Evolutionary conservation across 2,113 vertebrate species (phyloP), one percentile per base, ranked within the genome.

Genomic region (Lepisosteus osseus): DNA sequence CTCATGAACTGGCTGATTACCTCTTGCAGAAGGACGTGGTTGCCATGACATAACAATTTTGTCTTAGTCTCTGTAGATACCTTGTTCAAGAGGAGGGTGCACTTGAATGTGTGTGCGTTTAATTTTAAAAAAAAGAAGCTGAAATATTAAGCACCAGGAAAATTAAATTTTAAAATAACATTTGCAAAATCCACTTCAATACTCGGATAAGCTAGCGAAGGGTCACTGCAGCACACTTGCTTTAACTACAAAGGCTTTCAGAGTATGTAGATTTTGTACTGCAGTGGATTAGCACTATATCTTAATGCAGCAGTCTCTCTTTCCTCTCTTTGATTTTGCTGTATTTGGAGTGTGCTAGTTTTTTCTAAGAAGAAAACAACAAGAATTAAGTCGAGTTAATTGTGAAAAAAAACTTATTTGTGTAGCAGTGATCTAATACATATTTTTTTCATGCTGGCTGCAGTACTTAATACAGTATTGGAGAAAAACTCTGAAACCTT

Each of bases 211-310:
- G 62, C 62, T n/a, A 15, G 3, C 47, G 12, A 55, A 45, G 54
- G 71, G 42, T 72, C 71, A 71, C 70, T 67, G 64, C 71, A 47
- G 63, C 63, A 14, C 4, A 44, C 29, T 29, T 43, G 14, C 54
- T 45, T 62, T 7, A 17, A 66, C 9, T 72, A 57, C 63, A 45
- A 59, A 72, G 54, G 54, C 64, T 72, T 54, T 57, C 42, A 64
- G 66, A 67, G 15, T 57, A 67, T 66, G 71, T 78, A 77, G 79
- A 70, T 74, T 85, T 79, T 79, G 81, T 73, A 84, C 82, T 88
- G 85, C 84, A 83, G 83, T 84, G 82, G 85, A 88, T 88, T 86
- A 86, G 69, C 80, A n/a, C 63, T 63, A 8, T 66, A 73, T 29
- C 29, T 76, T 85, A 84, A 82, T 81, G 80, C 85, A 84, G 82